Base-by-base conservation (phyloP, 2,888 invertebrate species). In the Macropis europaea region DNA sequence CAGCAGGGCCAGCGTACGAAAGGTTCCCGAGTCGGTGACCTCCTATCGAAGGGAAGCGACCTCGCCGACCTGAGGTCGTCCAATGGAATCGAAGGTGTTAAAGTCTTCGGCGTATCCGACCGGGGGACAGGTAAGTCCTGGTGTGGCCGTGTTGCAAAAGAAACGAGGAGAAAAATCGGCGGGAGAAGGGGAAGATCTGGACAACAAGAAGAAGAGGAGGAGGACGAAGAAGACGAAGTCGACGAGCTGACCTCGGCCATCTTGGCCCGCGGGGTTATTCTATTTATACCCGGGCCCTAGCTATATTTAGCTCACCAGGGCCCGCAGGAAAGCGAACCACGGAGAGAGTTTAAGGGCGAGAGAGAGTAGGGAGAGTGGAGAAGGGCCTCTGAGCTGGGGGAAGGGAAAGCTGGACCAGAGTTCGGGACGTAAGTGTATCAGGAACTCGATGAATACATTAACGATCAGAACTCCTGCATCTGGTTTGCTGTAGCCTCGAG, bases 241-340 rank as follows among this genome's bases (percentile, higher is more conserved):
- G 63, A 70, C 48, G 73, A 66, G 69, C 70, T 81, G 81, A 79
- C 75, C 76, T 74, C 77, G 69, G 76, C 77, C 79, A 81, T 81
- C 77, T 81, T 84, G 77, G 76, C 80, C 81, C 78, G 76, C 77
- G 79, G 83, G 86, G 85, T 81, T 83, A 84, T 82, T 84, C 85
- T 87, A 87, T 87, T 87, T 87, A 83, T 86, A 87, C 76, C 85
- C 54, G 45, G 62, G 75, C 60, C 79, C 75, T 80, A 76, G 81
- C 85, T 87, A 87, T 87, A 87, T 87, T 87, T 87, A 87, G 85
- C 86, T 80, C 79, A 52, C 57, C 42, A 76, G 76, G 73, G 79
- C 82, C 84, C 19, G 66, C 76, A 71, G 68, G 72, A 76, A 71
- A 73, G 68, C 62, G 66, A 63, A 76, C 73, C 73, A 70, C 73